Conservation (phyloP, 2,888 invertebrate genomes). For the Julus scanicus region DNA sequence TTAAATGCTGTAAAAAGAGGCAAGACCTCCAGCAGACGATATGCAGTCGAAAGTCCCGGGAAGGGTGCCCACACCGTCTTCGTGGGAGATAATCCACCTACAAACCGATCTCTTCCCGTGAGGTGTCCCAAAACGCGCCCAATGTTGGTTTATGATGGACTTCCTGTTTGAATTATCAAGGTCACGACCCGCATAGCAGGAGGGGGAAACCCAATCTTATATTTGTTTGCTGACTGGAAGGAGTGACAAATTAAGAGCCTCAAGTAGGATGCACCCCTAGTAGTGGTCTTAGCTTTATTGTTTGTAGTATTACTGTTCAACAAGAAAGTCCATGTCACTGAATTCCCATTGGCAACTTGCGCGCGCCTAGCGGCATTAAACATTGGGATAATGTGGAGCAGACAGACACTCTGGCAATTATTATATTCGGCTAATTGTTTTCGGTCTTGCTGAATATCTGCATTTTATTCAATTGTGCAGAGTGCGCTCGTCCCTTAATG, state of each 20-base stretch:
- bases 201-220: neutral
- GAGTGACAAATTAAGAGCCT: neutral
- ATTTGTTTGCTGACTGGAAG: neutral
- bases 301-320: neutral
- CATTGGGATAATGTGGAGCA: neutral
- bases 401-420: slow-evolving; percentile 9
- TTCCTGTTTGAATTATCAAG: too few relatives aligned
- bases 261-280: neutral
- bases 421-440: slow-evolving; percentile 26
- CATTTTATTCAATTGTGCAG: slow-evolving; percentile 13
- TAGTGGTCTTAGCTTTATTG: neutral
- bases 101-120: too few relatives aligned
- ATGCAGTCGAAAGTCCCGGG: too few relatives aligned
- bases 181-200: too few relatives aligned
- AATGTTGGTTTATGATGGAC: too few relatives aligned
- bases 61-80: too few relatives aligned
- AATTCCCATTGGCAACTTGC: neutral
- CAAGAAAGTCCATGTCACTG: neutral
- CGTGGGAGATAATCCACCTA: too few relatives aligned
- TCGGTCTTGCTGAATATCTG: slow-evolving; percentile 36
- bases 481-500: neutral
- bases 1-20: too few relatives aligned
- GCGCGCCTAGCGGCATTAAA: neutral
- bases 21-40: too few relatives aligned
- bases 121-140: too few relatives aligned